Base-by-base conservation (phyloP, 2,113 vertebrate genomes). In the Nothoprocta perdicaria region DNA sequence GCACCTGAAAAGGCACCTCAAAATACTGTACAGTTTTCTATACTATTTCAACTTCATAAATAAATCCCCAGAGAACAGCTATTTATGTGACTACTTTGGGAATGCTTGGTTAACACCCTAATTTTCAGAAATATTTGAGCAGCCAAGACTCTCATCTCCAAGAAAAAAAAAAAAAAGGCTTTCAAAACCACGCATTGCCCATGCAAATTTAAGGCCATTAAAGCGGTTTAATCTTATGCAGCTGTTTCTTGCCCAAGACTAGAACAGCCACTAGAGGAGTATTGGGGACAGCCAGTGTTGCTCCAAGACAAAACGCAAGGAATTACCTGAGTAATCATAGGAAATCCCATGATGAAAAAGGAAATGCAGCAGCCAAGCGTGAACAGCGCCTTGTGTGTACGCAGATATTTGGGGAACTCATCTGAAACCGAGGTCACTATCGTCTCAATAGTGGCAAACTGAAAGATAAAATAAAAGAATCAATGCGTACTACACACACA, bases 391-490 rank as follows among this genome's bases (percentile, higher is more conserved):
- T 99, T 99, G 97, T 99, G 98, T 1, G 98, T 99, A 12, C 99
- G 98, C 83, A 99, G 94, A 91, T 99, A 99, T 77, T 98, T 99
- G 83, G 99, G 99, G 94, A 98, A 99, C 92, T 99, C 99, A 6
- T 99, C 99, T 0, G 99, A 98, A 91, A 99, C 99, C 0, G 99
- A 99, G 31, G 99, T 99, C 84, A 99, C 99, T 3, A 99, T 99
- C 16, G 99, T 99, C 97, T 99, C 99, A 0, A 99, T 99, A 88
- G 99, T 99, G 87, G 99, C 99, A 88, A 99, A 99, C 99, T 99
- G 95, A 7, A 89, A 80, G 41, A 8, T 41, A 58, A 67, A 71
- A 84, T 0, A 21, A n/a, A 29, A 14, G 8, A 8, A 16, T 1
- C 79, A 55, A 45, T 0, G 1, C 14, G 11, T 18, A 23, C 7